phyloP scores from a whole-genome alignment of 2,888 invertebrate genomes.

The Coelopa pilipes region DNA sequence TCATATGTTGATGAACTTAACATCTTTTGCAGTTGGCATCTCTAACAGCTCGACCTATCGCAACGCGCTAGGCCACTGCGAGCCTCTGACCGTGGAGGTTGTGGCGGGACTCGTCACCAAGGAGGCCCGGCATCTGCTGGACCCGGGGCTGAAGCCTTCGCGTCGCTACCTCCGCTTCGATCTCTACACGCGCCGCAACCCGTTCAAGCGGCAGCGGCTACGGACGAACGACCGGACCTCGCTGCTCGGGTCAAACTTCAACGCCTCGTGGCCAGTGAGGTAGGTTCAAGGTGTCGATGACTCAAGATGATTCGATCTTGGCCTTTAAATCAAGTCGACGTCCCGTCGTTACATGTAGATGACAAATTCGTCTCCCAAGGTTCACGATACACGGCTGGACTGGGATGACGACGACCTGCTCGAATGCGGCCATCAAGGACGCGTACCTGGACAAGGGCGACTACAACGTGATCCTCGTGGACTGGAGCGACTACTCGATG shows the following conservation, averaged over 20 bases:
- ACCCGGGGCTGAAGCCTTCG: constrained; percentile 38
- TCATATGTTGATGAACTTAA: too few relatives aligned
- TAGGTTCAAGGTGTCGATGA: constrained; percentile 30
- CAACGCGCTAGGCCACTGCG: constrained; percentile 50
- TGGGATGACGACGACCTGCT: constrained; percentile 49
- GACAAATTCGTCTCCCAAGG: constrained; percentile 37
- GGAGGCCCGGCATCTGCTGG: constrained; percentile 49
- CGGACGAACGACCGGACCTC: constrained; percentile 40
- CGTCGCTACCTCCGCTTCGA: constrained; percentile 47
- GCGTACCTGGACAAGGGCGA: constrained; percentile 50
- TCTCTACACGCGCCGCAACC: constrained; percentile 51
- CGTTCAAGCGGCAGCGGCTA: constrained; percentile 45
- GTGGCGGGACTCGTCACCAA: constrained; percentile 49
- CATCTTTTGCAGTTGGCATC: neutral
- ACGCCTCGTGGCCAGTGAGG: constrained; percentile 51
- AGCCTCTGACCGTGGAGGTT: constrained; percentile 51
- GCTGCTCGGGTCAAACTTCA: constrained; percentile 47
- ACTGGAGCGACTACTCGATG: constrained; percentile 53
- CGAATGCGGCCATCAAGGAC: constrained; percentile 53
- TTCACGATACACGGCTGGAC: constrained; percentile 53
- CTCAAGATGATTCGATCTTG: too few relatives aligned
- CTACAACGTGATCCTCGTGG: constrained; percentile 54
- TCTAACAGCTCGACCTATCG: constrained; percentile 33
- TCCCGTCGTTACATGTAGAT: too few relatives aligned
- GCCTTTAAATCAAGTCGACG: too few relatives aligned